A percentile compares a stretch with the other conserved stretches of the same genome.
These are phyloP conservation scores for Drosophila planitibia DNA, from an alignment of 2,888 invertebrate genomes.

Conservation along the genomic window DNA sequence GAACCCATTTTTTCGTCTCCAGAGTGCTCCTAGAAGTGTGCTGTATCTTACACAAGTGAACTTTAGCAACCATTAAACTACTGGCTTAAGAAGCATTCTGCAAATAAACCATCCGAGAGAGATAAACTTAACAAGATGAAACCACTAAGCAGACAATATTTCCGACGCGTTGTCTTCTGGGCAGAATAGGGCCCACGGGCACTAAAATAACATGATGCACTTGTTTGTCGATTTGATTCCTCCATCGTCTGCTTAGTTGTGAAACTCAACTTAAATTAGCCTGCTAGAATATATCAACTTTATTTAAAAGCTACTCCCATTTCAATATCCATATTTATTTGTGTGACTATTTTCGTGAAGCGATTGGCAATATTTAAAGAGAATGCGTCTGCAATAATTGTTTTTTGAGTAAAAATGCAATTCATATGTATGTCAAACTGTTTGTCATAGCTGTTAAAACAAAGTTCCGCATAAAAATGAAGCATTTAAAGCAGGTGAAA, in stretches of 20 bases:
- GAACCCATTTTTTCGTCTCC: neutral
- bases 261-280: neutral
- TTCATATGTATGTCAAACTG: neutral
- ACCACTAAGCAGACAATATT: too few species aligned
- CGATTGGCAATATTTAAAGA: neutral
- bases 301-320: too few species aligned
- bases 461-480: neutral
- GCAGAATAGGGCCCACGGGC: too few species aligned
- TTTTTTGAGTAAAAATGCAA: neutral
- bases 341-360: neutral
- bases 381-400: neutral
- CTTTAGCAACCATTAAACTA: neutral
- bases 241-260: too few species aligned
- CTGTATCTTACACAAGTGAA: neutral
- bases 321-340: neutral
- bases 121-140: neutral
- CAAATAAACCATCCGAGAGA: neutral
- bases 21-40: neutral
- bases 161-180: too few species aligned
- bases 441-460: neutral
- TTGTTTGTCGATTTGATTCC: too few species aligned
- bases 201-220: too few species aligned
- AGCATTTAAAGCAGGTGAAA: slow-evolving; percentile 32
- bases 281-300: too few species aligned
- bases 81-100: neutral